Base-by-base conservation (phyloP, 1,140 invertebrate species). In the Diprion similis region DNA sequence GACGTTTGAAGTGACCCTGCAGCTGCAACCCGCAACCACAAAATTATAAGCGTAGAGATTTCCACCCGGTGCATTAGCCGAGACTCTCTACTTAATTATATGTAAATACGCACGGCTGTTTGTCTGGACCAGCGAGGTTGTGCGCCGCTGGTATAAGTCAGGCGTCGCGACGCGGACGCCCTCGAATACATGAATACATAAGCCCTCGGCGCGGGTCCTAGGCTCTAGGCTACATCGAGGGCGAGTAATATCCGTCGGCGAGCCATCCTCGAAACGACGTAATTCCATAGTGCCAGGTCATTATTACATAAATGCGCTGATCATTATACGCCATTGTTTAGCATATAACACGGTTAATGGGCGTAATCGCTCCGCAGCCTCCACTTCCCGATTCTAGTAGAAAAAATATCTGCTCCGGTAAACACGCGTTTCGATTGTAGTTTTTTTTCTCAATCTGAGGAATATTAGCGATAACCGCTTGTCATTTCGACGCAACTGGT, bases 101-200 rank as follows among this genome's bases (percentile, higher is more conserved):
- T 71, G 48, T 47, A 47, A 59, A 71, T 71, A 59, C 18, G 24
- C 24, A 37, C 2, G 69, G 46, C 46, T 71, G 69, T 71, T 71
- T 13, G 69, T 24, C 18, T 18, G 11, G 69, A 71, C 48, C 10
- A 47, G 69, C 46, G 13, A 11, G 11, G 66, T 68, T 68, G 17
- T 68, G 66, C 24, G 24, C 18, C 37, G 37, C 6, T 11, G 19
- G 17, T 18, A 37, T 37, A 2, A 68, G 66, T 68, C 51, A 9
- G 51, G 51, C 51, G 51, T 59, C 66, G 66, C 66, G 66, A 19
- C 66, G 66, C 66, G 11, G 66, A 19, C 66, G 66, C 66, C 51
- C 51, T 68, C 11, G 66, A 68, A 68, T 68, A 68, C 66, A 68
- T 68, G 66, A 68, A 68, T 68, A 68, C 66, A 68, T 7, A 68